phyloP scores from a whole-genome alignment of 2,888 invertebrate genomes.

The Aethes cnicana region DNA sequence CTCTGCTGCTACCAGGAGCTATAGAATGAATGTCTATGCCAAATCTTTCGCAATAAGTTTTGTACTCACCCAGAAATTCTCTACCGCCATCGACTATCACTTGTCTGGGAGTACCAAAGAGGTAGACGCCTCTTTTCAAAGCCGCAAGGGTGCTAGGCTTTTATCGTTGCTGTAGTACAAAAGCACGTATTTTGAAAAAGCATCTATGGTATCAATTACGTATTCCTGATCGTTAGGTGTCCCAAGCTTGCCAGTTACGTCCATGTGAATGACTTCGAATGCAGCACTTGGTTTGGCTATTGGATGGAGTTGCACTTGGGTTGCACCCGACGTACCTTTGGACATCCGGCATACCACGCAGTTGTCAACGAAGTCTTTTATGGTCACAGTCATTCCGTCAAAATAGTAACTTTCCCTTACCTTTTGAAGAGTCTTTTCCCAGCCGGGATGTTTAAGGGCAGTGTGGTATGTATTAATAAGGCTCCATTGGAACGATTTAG shows the following conservation, averaged over 20 bases:
- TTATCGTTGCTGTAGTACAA: neutral
- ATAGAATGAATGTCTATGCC: no score
- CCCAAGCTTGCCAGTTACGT: constrained; percentile 38
- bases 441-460: constrained; percentile 36
- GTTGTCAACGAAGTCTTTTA: constrained; percentile 37
- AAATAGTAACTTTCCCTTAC: constrained; percentile 37
- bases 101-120: neutral
- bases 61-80: neutral
- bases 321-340: constrained; percentile 39
- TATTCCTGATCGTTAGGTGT: constrained; percentile 32
- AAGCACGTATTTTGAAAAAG: constrained; percentile 25
- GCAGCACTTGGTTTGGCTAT: constrained; percentile 35
- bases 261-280: constrained; percentile 39
- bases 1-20: no score
- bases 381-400: constrained; percentile 35
- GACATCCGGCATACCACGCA: constrained; percentile 38
- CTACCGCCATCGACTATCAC: neutral
- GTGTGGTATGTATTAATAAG: constrained; percentile 37
- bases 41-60: no score
- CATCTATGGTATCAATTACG: constrained; percentile 36
- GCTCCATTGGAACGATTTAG: constrained; percentile 38
- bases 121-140: neutral
- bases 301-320: constrained; percentile 37
- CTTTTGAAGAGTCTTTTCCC: constrained; percentile 38
- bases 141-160: constrained; percentile 9